Evolutionary conservation across 2,888 invertebrate species (phyloP), one percentile per base, ranked within the genome.

Genomic region (Euplexia lucipara): DNA sequence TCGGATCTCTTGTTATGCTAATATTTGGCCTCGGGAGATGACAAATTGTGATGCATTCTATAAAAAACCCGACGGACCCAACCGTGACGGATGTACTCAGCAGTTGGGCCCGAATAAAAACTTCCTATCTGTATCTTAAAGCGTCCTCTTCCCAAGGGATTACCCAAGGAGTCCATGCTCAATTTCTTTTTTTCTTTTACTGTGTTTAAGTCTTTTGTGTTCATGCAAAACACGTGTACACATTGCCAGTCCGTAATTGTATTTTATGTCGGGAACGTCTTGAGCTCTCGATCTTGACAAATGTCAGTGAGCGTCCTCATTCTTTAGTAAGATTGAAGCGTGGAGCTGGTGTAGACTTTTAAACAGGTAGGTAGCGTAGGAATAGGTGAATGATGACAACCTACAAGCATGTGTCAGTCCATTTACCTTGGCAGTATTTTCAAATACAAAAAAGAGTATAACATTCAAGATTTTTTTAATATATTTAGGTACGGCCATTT

Each of bases 1-100:
- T 79, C 69, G 56, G 78, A 60, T 84, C 86, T 85, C 84, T 88
- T 89, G 87, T 88, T 86, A 89, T 87, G 89, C 76, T 85, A 90
- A 90, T 90, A 86, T 82, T 75, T 77, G 65, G 81, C 84, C 83
- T 71, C 76, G 72, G 70, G 84, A 82, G 75, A 88, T 87, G 87
- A 88, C 84, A 86, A 88, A 88, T 88, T 86, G 84, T 81, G 82
- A 79, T 88, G 88, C 84, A 87, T 88, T 83, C 78, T 58, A 44
- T 51, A 52, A 78, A 74, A 80, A 81, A 70, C 58, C 53, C 67
- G 42, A 57, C 39, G 65, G 58, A 63, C 49, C 34, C n/a, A 35
- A 39, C 67, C 66, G 39, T 73, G 75, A 78, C 67, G 61, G 68
- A 78, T 75, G 63, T 78, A 58, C 49, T 41, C 47, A 22, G 47